Conservation (phyloP, 2,797 vertebrate genomes). For the Spheniscus humboldti region DNA sequence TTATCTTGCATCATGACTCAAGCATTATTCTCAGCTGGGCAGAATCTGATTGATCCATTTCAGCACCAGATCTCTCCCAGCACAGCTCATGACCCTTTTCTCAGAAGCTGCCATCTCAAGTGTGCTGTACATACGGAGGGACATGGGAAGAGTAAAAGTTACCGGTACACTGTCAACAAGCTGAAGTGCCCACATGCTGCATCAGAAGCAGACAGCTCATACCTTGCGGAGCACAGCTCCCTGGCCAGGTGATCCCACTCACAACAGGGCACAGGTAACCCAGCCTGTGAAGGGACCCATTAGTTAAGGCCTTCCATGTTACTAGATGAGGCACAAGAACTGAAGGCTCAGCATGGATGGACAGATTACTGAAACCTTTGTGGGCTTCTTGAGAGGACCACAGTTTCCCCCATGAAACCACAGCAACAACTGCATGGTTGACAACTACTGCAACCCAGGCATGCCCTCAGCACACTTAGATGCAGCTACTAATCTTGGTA, state of each 20-base stretch:
- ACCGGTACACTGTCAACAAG: background rate
- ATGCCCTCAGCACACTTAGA: background rate
- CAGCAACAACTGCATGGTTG: rapidly evolving
- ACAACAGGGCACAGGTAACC: rapidly evolving
- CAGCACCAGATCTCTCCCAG: background rate
- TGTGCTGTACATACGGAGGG: background rate
- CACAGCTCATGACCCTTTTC: background rate
- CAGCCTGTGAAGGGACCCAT: background rate
- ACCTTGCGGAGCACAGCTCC: background rate
- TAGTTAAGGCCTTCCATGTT: background rate
- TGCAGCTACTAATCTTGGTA: background rate
- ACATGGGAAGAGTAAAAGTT: background rate
- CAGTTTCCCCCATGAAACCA: background rate
- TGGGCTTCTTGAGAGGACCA: background rate
- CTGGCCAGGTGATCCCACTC: background rate
- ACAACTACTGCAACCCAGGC: background rate
- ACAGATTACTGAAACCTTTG: background rate
- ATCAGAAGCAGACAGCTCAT: background rate
- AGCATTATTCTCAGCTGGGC: background rate
- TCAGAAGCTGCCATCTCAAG: background rate
- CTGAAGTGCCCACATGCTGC: background rate
- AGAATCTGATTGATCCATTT: background rate
- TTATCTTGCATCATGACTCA: background rate
- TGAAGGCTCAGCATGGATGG: background rate
- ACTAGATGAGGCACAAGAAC: background rate